Evolutionary conservation across 2,797 vertebrate species (phyloP), one percentile per base, ranked within the genome.

Genomic region (Varecia variegata): DNA sequence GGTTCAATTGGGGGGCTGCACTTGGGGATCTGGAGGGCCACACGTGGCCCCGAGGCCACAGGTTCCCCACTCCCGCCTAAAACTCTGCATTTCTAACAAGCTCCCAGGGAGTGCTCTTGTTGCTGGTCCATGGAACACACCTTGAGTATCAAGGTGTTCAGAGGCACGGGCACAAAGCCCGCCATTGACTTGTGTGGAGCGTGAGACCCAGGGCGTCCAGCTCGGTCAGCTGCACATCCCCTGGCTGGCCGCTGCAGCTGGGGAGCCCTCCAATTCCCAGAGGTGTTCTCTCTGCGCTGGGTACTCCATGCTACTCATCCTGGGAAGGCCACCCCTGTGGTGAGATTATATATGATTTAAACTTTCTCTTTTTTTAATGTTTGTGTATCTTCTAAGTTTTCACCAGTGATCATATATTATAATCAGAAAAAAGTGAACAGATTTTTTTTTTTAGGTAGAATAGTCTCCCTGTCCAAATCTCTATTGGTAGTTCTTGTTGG

Each of bases 221-320:
- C 8, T 50, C 27, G 11, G 30, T 45, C 6, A 8, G 21, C 11
- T 0, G 0, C 25, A 20, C 1, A 7, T 30, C 27, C 17, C 4
- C 43, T 38, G n/a, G 38, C 6, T 27, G 60, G 52, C 4, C 5
- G 5, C 27, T 25, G 84, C 15, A 20, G 3, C 12, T 1, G 21
- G 20, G 8, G 4, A 43, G 56, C 12, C 30, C 32, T 35, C 15
- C 8, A 2, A 9, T 79, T 67, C 68, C 52, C 80, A 27, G 23
- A 45, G 2, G 2, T 2, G 3, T 15, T 5, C n/a, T 18, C 76
- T 62, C 14, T 45, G 20, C 1, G 1, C 7, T 12, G 27, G 2
- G 1, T 9, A 21, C 25, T 40, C 74, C 38, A 6, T 7, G 14
- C 52, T 17, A 4, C 8, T 20, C 21, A 47, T 70, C 32, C 40